These are phyloP conservation scores for Cephus pygmeus DNA, from an alignment of 2,888 invertebrate species.

Conservation along the genomic window DNA sequence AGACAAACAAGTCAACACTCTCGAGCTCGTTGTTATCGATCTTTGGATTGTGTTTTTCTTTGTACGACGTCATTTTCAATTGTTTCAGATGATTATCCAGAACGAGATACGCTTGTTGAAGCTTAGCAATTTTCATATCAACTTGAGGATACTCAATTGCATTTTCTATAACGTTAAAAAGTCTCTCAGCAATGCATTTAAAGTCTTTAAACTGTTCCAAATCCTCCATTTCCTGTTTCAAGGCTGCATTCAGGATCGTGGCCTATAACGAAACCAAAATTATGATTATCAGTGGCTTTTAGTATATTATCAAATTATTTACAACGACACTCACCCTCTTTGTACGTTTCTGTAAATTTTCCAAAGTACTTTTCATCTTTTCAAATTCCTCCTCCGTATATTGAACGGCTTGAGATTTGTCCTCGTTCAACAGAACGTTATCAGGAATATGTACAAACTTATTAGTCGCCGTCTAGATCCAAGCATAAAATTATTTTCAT, in stretches of 20 bases:
- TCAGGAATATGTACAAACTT: conserved; percentile 42
- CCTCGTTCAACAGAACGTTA: conserved; percentile 46
- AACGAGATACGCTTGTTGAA: conserved; percentile 27
- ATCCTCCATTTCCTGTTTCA: conserved; percentile 44
- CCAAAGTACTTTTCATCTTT: conserved; percentile 29
- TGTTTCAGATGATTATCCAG: conserved; percentile 20
- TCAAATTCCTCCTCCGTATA: conserved; percentile 39
- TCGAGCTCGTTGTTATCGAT: conserved; percentile 4
- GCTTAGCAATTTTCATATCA: conserved; percentile 23
- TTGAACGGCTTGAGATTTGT: conserved; percentile 42
- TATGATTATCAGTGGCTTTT: background rate
- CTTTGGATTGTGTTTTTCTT: conserved; percentile 7
- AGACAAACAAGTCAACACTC: background rate
- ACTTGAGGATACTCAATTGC: conserved; percentile 15
- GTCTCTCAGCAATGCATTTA: conserved; percentile 26
- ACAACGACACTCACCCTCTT: conserved; percentile 32
- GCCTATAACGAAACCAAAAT: conserved; percentile 35
- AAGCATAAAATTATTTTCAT: background rate
- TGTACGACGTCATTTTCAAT: background rate
- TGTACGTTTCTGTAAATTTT: conserved; percentile 37
- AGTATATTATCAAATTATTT: background rate
- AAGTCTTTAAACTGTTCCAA: conserved; percentile 32
- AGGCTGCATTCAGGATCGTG: conserved; percentile 39
- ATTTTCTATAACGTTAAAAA: conserved; percentile 34
- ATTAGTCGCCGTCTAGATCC: conserved; percentile 35